phyloP scores from a whole-genome alignment of 2,113 vertebrate genomes.

The Pteruthius melanotis region DNA sequence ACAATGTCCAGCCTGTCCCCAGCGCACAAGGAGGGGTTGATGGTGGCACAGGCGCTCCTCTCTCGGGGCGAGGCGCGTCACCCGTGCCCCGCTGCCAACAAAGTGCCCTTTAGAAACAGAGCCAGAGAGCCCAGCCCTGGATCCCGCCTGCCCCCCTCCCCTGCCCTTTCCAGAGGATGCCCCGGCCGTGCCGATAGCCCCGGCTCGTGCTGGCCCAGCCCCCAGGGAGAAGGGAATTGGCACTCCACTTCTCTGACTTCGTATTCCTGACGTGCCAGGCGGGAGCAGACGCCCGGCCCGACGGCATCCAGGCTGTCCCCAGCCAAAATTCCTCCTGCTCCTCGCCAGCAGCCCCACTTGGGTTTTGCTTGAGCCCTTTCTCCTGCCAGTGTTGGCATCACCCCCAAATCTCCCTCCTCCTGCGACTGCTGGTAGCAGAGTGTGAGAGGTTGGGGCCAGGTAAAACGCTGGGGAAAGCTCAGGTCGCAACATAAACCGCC shows the following conservation, averaged over 20 bases:
- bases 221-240: slow-evolving; percentile 17
- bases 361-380: not conserved
- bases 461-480: not conserved
- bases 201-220: not conserved
- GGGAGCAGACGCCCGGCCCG: not conserved
- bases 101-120: slow-evolving; percentile 12
- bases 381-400: accelerated
- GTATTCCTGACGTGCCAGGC: not conserved
- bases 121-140: not conserved
- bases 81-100: not conserved
- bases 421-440: no score
- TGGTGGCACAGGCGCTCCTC: not conserved
- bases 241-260: no score
- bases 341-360: not conserved
- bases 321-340: not conserved
- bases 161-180: not conserved
- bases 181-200: slow-evolving; percentile 6
- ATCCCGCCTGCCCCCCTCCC: accelerated
- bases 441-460: not conserved
- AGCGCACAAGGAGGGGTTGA: not conserved
- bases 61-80: not conserved
- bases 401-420: not conserved
- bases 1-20: slow-evolving; percentile 32
- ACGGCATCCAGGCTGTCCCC: not conserved
- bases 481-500: not conserved